Percentiles rank a stretch among this genome's conserved stretches.
These are phyloP conservation scores for Kryptopterus vitreolus DNA, from an alignment of 2,797 vertebrate species.

Conservation along the genomic window DNA sequence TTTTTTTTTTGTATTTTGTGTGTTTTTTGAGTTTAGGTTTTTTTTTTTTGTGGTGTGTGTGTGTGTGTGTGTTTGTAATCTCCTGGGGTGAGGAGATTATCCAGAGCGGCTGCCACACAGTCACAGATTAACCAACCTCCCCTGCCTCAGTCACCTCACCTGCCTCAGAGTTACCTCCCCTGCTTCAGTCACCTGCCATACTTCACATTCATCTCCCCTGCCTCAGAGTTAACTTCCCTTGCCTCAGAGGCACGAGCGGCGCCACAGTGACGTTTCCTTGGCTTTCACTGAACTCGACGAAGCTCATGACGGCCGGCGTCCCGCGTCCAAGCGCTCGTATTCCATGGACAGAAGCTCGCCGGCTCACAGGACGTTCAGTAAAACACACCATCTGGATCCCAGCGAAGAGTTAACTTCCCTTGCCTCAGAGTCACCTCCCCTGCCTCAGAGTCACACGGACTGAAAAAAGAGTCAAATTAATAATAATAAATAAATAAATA, in stretches of 20 bases:
- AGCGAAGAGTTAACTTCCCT: too few relatives aligned
- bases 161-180: too few relatives aligned
- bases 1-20: too few relatives aligned
- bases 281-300: constrained; percentile 83
- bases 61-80: too few relatives aligned
- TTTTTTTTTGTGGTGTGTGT: too few relatives aligned
- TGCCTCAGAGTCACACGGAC: background rate
- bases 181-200: too few relatives aligned
- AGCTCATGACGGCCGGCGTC: constrained; percentile 70
- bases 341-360: constrained; percentile 88
- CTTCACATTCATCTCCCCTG: too few relatives aligned
- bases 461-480: background rate
- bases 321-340: constrained; percentile 79
- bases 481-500: background rate
- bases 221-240: too few relatives aligned
- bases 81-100: constrained; percentile 47
- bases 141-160: too few relatives aligned
- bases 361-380: constrained; percentile 75
- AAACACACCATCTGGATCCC: constrained; percentile 83
- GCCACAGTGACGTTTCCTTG: constrained; percentile 89
- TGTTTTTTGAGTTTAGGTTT: too few relatives aligned
- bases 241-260: constrained; percentile 88
- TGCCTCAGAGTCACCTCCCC: too few relatives aligned
- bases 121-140: constrained; percentile 44
- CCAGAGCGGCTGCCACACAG: constrained; percentile 31